Base-by-base conservation (phyloP, 1,140 invertebrate genomes). In the Laupala kohalensis region DNA sequence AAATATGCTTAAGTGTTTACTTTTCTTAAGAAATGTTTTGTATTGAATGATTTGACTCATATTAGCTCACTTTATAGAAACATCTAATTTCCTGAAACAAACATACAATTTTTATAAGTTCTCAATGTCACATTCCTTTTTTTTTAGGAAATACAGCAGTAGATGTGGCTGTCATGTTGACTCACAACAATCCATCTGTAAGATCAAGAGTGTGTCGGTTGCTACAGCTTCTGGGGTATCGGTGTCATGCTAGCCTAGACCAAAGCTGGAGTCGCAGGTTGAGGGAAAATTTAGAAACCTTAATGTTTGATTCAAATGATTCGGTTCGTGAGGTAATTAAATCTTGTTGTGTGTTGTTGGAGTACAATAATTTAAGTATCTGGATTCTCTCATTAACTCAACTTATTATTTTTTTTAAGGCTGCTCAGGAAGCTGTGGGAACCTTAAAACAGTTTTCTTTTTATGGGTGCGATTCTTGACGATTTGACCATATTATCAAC, bases 151-250 rank as follows among this genome's bases (percentile, higher is more conserved):
- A 65, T 13, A 76, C 76, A 29, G 75, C 72, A 69, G 82, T 89
- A 24, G 83, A 87, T 72, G 81, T 92, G 64, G 78, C 82, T 13
- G 80, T 79, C 65, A 81, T 92, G 19, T 77, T 92, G 25, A 83
- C 84, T 72, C 86, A 90, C 77, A 81, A 82, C 0, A 86, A 87
- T 76, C 81, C 84, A 64, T 76, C 85, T 3, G 70, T 92, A 5
- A 84, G 84, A 73, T 83, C 86, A 70, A 84, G 90, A 77, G 83
- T 83, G 15, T 92, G 90, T 75, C 85, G 86, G 64, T 80, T 92
- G 13, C 79, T 92, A 0, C 83, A 86, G 74, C 80, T 90, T 3
- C 77, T 92, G 26, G 87, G 85, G 19, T 86, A 85, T 70, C 88
- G 87, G 75, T 86, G 86, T 64, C 85, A 84, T 74, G 86, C 85